Evolutionary conservation across 2,797 vertebrate genomes (phyloP), one percentile per base, ranked within the genome.

Genomic region (Hippoglossus hippoglossus): DNA sequence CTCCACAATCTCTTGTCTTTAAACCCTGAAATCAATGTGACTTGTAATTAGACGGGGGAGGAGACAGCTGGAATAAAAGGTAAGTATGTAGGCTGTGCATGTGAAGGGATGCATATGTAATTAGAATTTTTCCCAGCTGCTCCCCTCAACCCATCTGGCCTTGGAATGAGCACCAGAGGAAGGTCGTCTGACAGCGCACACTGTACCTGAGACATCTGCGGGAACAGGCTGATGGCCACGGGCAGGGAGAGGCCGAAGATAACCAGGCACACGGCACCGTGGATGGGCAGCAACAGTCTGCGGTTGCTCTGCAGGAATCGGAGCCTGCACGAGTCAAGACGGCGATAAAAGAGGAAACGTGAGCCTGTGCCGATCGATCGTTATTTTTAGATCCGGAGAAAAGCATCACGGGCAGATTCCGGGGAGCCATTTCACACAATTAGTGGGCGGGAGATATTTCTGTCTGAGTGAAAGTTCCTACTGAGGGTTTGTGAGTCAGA

Each of bases 141-240:
- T 82, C 65, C 60, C 70, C 44, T 46, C 47, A 9, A 67, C 51
- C 81, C 87, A 86, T 71, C 84, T 87, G 89, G 67, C 75, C 66
- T 53, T 8, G 50, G 50, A 73, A 64, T 51, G 36, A 28, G 60
- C n/a, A 46, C 65, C 31, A 15, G 63, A 22, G 16, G 49, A 36
- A 41, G 92, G 19, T 19, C 63, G 24, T 49, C 16, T 7, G 18
- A 44, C 36, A 10, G 52, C 0, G 34, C 7, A 51, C 4, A 6
- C 63, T 62, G 77, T 93, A 99, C 98, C 96, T 99, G 95, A 2
- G 98, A 98, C 95, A 99, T 99, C 94, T 99, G 98, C 0, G 98
- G 98, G 87, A 99, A 99, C 87, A 99, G 96, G 91, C 97, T 99
- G 95, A 99, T 99, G 91, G 98, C 98, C 87, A 99, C 86, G 0